Evolutionary conservation across 2,113 vertebrate species (phyloP), one percentile per base, ranked within the genome.

Genomic region (Cryptoleucopteryx plumbea): DNA sequence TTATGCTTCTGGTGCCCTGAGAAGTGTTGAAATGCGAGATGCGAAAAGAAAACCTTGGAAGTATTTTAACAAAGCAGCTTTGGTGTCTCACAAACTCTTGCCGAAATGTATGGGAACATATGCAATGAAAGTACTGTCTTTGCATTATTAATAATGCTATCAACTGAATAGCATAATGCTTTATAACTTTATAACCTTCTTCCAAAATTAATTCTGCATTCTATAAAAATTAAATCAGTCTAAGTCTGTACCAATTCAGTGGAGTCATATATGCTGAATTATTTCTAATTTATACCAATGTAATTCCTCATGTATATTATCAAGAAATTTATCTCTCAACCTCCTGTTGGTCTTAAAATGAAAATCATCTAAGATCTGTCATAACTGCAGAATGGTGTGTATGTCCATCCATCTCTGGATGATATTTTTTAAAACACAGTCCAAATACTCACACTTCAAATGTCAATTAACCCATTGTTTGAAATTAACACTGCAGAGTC

Each of bases 21-120:
- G 78, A 91, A 75, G 56, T 36, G n/a, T 29, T 82, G 78, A 81
- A 87, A 63, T 61, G 62, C 10, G 50, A 89, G 88, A 63, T 26
- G 29, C 42, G 7, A 63, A 92, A 73, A 79, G 63, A 53, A 88
- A 85, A 36, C 32, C 62, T 67, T 82, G 91, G 42, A 88, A 94
- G 38, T 67, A 67, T 86, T 96, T 82, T 83, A 88, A 85, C 65
- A 96, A 93, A 95, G 70, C 36, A 56, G 53, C 52, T 95, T 94
- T 93, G 66, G 48, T 86, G 61, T 52, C 68, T 88, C 67, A 43
- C 40, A 77, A 61, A 48, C 53, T 86, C 48, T 42, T 89, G 58
- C 22, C 47, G 48, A 53, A 86, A 65, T 71, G 38, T 73, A 71
- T 80, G 55, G 74, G 83, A 81, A 70, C 47, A 85, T 75, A 55